Evolutionary conservation across 2,888 invertebrate species (phyloP), one percentile per base, ranked within the genome.

Genomic region (Agrilus cyanescens): DNA sequence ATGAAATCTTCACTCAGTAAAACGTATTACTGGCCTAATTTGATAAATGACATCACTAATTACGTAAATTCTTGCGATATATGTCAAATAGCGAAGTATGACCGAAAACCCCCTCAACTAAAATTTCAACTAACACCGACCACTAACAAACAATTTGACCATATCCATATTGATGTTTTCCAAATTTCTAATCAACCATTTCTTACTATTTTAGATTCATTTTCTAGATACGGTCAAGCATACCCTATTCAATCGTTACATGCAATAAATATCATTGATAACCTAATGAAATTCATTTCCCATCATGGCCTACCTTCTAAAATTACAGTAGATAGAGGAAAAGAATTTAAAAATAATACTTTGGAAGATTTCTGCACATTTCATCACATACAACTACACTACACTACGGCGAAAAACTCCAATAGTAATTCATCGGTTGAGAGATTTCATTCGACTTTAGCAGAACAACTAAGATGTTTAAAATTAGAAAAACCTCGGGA

Each of bases 311-410:
- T 43, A 33, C 43, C 46, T 10, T 15, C 33, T 14, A 41, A 38
- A 32, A 48, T 48, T 12, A 48, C 41, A 1, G 16, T 34, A 8
- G 48, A 46, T 37, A 12, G 31, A 2, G 46, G 46, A 18, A 14
- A n/a, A 4, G 43, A 46, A 44, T 48, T 48, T 37, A 44, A 48
- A 38, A 45, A 36, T 31, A 29, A 40, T 3, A 4, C 14, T 14
- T 12, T 47, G 13, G 33, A 40, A 42, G 36, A 47, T 13, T 40
- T 47, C n/a, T 47, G 45, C 36, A 32, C 34, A 18, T 16, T 46
- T 4, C 47, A 47, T 32, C 38, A 43, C 40, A 46, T 48, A n/a
- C 37, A 48, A 16, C 30, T 48, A 4, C 46, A 48, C 18, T 48
- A 20, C 18, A 48, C 44, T 6, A 48, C 46, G 6, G 12, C 45